Evolutionary conservation across 1,140 invertebrate genomes (phyloP).

Genomic region (Contarinia nasturtii): DNA sequence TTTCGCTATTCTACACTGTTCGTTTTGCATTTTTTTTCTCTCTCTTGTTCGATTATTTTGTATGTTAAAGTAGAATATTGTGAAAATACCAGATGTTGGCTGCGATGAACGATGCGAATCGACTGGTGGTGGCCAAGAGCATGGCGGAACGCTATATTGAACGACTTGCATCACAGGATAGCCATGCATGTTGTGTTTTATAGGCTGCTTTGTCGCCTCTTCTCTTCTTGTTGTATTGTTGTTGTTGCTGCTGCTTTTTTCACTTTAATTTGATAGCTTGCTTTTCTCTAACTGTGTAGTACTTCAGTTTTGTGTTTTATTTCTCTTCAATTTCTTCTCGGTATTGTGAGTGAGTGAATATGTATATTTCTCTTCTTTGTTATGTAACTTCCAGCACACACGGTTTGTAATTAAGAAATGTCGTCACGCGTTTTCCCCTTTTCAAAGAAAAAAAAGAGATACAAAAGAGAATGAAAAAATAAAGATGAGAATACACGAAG

Average conservation of each 20-base stretch:
- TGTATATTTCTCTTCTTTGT: no score
- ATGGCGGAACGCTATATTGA: constrained; percentile 30
- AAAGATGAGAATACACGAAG: no score
- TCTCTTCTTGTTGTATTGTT: not conserved
- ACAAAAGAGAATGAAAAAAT: no score
- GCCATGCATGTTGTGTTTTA: constrained; percentile 25
- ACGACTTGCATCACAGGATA: constrained; percentile 37
- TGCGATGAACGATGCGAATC: constrained; percentile 5
- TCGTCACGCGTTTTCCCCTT: no score
- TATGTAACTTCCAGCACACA: no score
- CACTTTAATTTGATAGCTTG: not conserved
- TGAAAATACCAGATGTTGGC: constrained; percentile 6
- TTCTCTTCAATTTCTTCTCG: not conserved
- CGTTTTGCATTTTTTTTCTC: not conserved
- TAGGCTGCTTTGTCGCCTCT: not conserved
- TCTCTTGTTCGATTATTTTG: not conserved
- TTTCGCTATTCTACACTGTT: no score
- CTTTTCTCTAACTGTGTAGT: not conserved
- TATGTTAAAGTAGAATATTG: not conserved
- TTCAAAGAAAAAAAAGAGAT: no score
- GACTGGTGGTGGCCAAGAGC: constrained; percentile 25
- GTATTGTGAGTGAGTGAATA: not conserved
- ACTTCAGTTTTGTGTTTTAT: not conserved
- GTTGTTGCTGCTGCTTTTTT: not conserved
- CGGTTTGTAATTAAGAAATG: no score